Conservation (phyloP, 2,888 invertebrate genomes). For the Teleiodes luculella region DNA sequence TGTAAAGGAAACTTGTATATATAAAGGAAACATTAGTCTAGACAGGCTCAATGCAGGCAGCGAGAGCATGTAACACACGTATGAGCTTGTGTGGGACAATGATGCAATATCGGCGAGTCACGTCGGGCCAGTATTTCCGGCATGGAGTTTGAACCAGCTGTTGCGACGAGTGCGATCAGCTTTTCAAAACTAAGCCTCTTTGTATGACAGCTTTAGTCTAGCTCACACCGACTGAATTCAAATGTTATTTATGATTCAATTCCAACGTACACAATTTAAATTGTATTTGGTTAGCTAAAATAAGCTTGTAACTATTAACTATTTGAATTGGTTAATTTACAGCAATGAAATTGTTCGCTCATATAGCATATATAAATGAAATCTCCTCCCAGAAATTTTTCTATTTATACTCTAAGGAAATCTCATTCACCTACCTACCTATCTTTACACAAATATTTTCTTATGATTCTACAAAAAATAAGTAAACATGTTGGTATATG, state of each 20-base stretch:
- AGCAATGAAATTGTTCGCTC: no score
- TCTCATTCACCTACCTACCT: no score
- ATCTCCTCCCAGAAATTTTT: no score
- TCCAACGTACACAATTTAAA: not conserved
- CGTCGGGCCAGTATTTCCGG: constrained; percentile 49
- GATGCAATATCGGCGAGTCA: constrained; percentile 52
- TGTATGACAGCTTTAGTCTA: constrained; percentile 12
- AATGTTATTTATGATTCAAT: constrained; percentile 5
- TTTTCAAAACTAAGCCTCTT: constrained; percentile 25
- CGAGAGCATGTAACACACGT: constrained; percentile 19
- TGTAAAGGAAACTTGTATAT: not conserved
- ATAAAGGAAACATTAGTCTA: not conserved
- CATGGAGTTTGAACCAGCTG: constrained; percentile 23
- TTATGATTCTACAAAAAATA: constrained; percentile 23
- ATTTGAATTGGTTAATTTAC: no score
- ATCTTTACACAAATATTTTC: no score
- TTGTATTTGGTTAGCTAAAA: not conserved
- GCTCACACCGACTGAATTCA: constrained; percentile 1
- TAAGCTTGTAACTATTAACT: not conserved
- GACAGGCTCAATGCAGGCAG: not conserved
- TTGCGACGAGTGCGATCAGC: constrained; percentile 28
- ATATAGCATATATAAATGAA: no score
- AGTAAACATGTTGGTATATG: constrained; percentile 44
- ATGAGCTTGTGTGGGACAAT: constrained; percentile 30
- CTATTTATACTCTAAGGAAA: no score